Percentiles rank a stretch among this genome's conserved stretches.
These are phyloP conservation scores for Formica exsecta DNA, from an alignment of 1,140 invertebrate genomes.

Conservation along the genomic window DNA sequence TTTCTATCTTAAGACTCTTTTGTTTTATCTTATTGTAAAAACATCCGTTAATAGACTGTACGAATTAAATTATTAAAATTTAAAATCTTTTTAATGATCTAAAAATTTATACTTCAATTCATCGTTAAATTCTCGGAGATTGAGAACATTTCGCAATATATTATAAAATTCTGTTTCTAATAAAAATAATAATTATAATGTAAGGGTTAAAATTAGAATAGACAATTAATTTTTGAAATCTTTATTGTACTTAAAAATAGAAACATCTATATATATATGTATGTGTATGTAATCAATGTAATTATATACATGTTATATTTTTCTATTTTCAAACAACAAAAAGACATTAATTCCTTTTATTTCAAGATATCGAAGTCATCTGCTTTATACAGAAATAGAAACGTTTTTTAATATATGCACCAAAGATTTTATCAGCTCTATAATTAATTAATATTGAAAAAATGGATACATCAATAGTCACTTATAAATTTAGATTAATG, in stretches of 20 bases:
- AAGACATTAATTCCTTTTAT: background rate
- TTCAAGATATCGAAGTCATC: background rate
- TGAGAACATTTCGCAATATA: background rate
- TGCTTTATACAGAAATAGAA: background rate
- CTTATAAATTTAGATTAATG: background rate
- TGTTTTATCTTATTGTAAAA: conserved; percentile 56
- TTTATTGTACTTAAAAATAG: background rate
- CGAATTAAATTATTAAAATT: conserved; percentile 33
- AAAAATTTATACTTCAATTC: conserved; percentile 28
- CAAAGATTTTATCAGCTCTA: background rate
- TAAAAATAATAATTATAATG: conserved; percentile 20
- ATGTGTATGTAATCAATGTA: background rate
- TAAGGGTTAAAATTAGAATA: background rate
- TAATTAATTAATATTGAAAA: background rate
- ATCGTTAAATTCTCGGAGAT: background rate
- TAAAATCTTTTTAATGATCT: conserved; percentile 16
- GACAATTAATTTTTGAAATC: background rate
- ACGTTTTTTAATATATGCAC: background rate
- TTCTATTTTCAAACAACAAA: background rate
- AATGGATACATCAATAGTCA: background rate
- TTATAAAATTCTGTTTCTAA: background rate
- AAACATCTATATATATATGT: background rate
- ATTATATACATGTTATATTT: background rate
- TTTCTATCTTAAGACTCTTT: conserved; percentile 47
- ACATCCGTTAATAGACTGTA: conserved; percentile 65